Base-by-base conservation (phyloP, 2,888 invertebrate species). In the Lacanobia wlatinum region DNA sequence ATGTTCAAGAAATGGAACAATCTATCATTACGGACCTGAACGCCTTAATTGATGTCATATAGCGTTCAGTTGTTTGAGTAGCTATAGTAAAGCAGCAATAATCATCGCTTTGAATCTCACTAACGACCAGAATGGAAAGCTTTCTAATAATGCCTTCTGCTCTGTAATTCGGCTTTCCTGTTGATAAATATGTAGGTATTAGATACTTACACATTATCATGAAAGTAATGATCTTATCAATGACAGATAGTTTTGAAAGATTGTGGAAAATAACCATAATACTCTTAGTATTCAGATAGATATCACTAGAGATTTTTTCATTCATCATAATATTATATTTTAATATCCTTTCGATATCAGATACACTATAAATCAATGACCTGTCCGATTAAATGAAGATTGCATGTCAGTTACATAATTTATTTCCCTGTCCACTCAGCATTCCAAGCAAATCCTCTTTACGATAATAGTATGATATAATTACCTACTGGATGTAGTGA, bases 391-490 rank as follows among this genome's bases (percentile, higher is more conserved):
- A 52, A 52, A 21, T 73, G 38, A 38, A 48, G 43, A 58, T 66
- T 52, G 6, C 21, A 16, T 52, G 34, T 50, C 43, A 77, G 78
- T 82, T 70, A 52, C 38, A n/a, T 63, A 40, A 80, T 65, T 80
- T 23, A 53, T 77, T 38, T 60, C n/a, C 34, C 4, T 56, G 71
- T n/a, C 52, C 38, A 70, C 28, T 7, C 28, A 46, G 21, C 59
- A 82, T 55, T 55, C n/a, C 21, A 55, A 63, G 46, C 34, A 70
- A 82, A 78, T 70, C 46, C 64, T 65, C 64, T 62, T 43, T 55
- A 63, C 52, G 28, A 63, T 55, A 50, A 46, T 68, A 61, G 14
- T 53, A 48, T 28, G 14, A 46, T 28, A 52, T 48, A 67, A 38
- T n/a, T 60, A 62, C 28, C 10, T 53, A 63, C 43, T 28, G n/a